Evolutionary conservation across 1,140 invertebrate genomes (phyloP).

Genomic region (Ditylenchus dipsaci): DNA sequence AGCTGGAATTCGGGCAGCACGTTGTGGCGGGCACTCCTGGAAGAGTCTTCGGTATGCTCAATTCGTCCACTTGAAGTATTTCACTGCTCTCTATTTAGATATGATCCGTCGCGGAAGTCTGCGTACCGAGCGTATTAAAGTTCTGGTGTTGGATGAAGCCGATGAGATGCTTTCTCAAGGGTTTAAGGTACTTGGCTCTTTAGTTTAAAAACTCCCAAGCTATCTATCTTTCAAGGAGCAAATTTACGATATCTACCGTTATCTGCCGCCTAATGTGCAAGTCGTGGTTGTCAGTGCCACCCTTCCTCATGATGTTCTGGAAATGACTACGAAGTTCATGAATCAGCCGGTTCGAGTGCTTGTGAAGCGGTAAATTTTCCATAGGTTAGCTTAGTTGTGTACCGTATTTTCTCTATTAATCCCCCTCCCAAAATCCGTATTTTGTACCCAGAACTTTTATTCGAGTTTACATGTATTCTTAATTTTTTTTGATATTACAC

Average conservation of each 20-base stretch:
- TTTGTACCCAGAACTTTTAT: not conserved
- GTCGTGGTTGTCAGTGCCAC: slow-evolving; percentile 96
- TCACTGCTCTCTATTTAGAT: too few relatives aligned
- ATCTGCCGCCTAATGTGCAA: slow-evolving; percentile 93
- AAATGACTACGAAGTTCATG: slow-evolving; percentile 99
- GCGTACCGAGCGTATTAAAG: slow-evolving; percentile 90
- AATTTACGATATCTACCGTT: slow-evolving; percentile 98
- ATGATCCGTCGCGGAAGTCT: slow-evolving; percentile 81
- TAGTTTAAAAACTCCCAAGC: too few relatives aligned
- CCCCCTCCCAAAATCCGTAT: too few relatives aligned
- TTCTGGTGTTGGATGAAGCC: slow-evolving; percentile 96
- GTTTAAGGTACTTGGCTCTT: slow-evolving; percentile 66
- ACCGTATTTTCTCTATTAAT: too few relatives aligned
- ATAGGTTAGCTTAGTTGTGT: too few relatives aligned
- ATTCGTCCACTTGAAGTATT: too few relatives aligned
- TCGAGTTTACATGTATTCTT: not conserved
- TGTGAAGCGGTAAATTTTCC: slow-evolving; percentile 78
- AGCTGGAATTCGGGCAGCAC: slow-evolving; percentile 77
- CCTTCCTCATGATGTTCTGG: slow-evolving; percentile 94
- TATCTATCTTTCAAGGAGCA: too few relatives aligned
- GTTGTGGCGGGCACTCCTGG: slow-evolving; percentile 98
- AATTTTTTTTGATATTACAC: not conserved
- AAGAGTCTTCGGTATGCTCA: slow-evolving; percentile 68
- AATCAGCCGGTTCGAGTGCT: slow-evolving; percentile 96
- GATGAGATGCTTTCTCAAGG: slow-evolving; percentile 99